Evolutionary conservation across 2,888 invertebrate species (phyloP), one percentile per base, ranked within the genome.

Genomic region (Ophion ventricosus): DNA sequence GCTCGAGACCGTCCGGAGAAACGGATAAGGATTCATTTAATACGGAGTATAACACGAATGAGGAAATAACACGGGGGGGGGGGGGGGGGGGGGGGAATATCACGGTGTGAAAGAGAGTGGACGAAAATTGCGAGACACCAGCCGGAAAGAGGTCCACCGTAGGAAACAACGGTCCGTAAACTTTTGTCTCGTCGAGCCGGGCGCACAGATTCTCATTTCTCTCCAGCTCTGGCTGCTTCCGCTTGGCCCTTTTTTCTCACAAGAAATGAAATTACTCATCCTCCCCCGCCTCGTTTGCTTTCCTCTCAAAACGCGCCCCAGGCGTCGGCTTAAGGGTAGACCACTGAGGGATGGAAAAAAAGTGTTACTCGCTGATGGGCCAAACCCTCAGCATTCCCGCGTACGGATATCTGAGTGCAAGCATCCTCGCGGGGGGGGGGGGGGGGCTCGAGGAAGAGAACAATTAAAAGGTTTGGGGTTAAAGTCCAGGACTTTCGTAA

Each of bases 81-180:
- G 26, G 74, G 69, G 63, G 61, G 73, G 54, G 26, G 49, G 1
- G 23, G 49, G 14, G 1, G 14, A 54, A 23, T 20, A 14, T 14
- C 17, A 54, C 54, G 25, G 35, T 23, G 63, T 11, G 59, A 49
- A 83, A 70, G 29, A 63, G 63, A 64, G 23, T 64, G 79, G 79
- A 70, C 75, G 79, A 70, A 83, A 83, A 83, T 83, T 74, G 64
- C 70, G 74, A 66, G 64, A 75, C 43, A 63, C 35, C 56, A 43
- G 63, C 57, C 78, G 78, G 73, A 69, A 73, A 78, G 40, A 72
- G 56, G 73, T 67, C 61, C 26, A 43, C 54, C 74, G 66, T 67
- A 74, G 82, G 78, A 75, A 74, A 79, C 74, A 70, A 75, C 73
- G 63, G 74, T 57, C 73, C 79, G 83, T 83, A 83, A 83, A 79